Conservation (phyloP, 2,797 vertebrate species). For the Setipinna tenuifilis region DNA sequence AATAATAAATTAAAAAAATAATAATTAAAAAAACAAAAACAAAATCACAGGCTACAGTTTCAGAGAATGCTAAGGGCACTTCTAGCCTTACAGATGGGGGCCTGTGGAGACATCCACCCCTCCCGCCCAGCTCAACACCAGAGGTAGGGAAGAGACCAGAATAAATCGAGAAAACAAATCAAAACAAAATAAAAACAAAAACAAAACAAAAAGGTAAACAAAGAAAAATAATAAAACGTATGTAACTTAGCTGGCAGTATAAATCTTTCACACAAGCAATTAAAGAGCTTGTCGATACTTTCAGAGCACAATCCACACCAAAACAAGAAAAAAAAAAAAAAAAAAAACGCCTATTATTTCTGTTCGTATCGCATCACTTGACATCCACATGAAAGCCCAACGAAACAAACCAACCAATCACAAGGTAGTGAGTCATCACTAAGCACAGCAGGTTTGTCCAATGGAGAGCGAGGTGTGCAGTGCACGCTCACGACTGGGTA, state of each 20-base stretch:
- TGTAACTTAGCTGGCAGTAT: not conserved
- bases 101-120: slow-evolving; percentile 18
- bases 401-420: not conserved
- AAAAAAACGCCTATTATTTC: not conserved
- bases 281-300: slow-evolving; percentile 11
- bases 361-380: not conserved
- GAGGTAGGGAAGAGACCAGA: slow-evolving; percentile 34
- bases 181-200: not conserved
- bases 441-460: not conserved
- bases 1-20: slow-evolving; percentile 31
- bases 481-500: not conserved
- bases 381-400: not conserved
- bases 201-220: not conserved
- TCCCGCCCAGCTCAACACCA: slow-evolving; percentile 27
- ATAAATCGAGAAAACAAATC: not conserved
- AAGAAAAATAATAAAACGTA: not conserved
- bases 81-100: slow-evolving; percentile 40
- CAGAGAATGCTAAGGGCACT: slow-evolving; percentile 37
- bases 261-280: slow-evolving; percentile 29
- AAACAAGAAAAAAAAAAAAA: not conserved
- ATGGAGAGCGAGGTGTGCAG: not conserved
- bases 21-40: slow-evolving; percentile 26
- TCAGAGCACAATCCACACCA: not conserved
- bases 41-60: slow-evolving; percentile 7
- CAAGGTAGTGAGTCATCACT: not conserved